A percentile compares a stretch with the other conserved stretches of the same genome.
Evolutionary conservation across 2,888 invertebrate species (phyloP).

Genomic region (Drosophila anceps): DNA sequence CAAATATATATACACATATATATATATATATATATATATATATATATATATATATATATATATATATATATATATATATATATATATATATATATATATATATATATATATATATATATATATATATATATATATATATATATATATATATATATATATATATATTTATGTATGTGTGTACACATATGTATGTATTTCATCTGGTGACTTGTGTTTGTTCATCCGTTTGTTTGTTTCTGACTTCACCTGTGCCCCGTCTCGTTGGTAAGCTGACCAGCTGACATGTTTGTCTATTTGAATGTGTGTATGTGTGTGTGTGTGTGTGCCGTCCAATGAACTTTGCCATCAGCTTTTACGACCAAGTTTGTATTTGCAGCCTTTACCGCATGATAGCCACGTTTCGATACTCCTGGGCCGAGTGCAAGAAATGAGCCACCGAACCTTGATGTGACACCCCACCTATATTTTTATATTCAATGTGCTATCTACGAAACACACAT

Average conservation of each 20-base stretch:
- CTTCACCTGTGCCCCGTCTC: conserved; percentile 23
- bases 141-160: conserved; percentile 72
- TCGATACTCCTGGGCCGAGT: conserved; percentile 77
- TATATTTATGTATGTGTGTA: conserved; percentile 34
- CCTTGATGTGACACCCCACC: conserved; percentile 39
- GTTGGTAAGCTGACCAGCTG: conserved; percentile 27
- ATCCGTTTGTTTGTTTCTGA: conserved; percentile 17
- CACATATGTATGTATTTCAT: conserved; percentile 33
- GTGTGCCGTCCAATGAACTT: conserved; percentile 39
- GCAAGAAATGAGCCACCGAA: conserved; percentile 57
- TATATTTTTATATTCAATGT: conserved; percentile 9
- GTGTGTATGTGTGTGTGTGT: conserved; percentile 16
- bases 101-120: conserved; percentile 72
- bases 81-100: conserved; percentile 37
- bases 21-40: conserved; percentile 65
- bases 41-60: conserved; percentile 62
- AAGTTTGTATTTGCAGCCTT: conserved; percentile 75
- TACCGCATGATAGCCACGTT: conserved; percentile 80
- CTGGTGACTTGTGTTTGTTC: conserved; percentile 43
- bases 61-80: conserved; percentile 76
- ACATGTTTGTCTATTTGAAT: conserved; percentile 19
- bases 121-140: conserved; percentile 63
- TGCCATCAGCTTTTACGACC: conserved; percentile 53
- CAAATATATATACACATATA: conserved; percentile 55
- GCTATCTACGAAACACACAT: conserved; percentile 35